These are phyloP conservation scores for Fabriciana adippe DNA, from an alignment of 2,888 invertebrate genomes.

Conservation along the genomic window DNA sequence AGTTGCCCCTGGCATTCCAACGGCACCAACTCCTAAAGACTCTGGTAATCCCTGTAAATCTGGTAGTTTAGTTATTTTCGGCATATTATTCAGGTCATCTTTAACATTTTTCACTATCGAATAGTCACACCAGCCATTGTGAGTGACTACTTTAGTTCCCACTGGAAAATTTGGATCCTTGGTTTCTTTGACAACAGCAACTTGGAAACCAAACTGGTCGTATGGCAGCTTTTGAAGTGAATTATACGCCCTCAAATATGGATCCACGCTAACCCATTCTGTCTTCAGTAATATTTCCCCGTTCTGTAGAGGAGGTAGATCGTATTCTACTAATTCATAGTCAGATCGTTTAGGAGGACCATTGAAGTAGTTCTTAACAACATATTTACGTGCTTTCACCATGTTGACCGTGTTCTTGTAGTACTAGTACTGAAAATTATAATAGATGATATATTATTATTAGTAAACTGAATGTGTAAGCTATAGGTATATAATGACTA, in stretches of 20 bases:
- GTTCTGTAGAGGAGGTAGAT: conserved; percentile 80
- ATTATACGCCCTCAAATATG: conserved; percentile 49
- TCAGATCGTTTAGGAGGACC: conserved; percentile 82
- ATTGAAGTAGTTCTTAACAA: conserved; percentile 78
- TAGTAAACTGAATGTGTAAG: not conserved
- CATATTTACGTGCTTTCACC: conserved; percentile 81
- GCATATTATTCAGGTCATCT: conserved; percentile 45
- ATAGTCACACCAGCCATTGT: conserved; percentile 86
- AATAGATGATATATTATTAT: not conserved
- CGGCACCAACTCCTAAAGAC: conserved; percentile 80
- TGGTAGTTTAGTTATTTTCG: conserved; percentile 58
- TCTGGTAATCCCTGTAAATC: conserved; percentile 71
- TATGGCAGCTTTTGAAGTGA: conserved; percentile 39
- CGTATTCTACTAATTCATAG: conserved; percentile 82
- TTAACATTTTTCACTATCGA: conserved; percentile 45
- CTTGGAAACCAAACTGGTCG: conserved; percentile 50
- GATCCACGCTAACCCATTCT: conserved; percentile 59
- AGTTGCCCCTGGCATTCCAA: conserved; percentile 86
- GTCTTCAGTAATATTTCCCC: conserved; percentile 68
- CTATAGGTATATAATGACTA: too few species aligned
- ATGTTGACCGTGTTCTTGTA: conserved; percentile 48
- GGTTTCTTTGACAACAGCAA: conserved; percentile 79
- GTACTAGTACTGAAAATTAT: not conserved
- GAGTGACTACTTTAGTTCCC: conserved; percentile 81
- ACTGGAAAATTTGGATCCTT: conserved; percentile 83